These are phyloP conservation scores for Listronotus bonariensis DNA, from an alignment of 1,140 invertebrate genomes.

Conservation along the genomic window DNA sequence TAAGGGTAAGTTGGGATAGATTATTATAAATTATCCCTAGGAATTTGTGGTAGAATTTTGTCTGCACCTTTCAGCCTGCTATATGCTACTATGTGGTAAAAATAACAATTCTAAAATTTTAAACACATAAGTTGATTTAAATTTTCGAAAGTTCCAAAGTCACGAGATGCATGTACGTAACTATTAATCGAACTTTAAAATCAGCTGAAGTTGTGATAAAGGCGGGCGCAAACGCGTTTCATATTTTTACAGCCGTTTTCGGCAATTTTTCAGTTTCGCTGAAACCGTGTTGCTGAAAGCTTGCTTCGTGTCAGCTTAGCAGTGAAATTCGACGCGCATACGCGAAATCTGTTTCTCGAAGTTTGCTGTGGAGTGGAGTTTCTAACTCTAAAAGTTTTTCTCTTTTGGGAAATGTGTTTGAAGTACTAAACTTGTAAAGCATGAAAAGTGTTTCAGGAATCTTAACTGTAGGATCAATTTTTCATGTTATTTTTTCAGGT, in stretches of 20 bases:
- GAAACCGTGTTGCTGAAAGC: constrained; percentile 6
- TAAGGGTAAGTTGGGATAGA: too few species aligned
- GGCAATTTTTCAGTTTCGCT: constrained; percentile 26
- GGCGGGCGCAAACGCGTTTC: constrained; percentile 30
- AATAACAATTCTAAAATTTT: too few species aligned
- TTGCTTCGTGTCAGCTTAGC: not conserved
- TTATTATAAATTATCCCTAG: too few species aligned
- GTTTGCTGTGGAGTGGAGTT: constrained; percentile 10
- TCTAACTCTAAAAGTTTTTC: not conserved
- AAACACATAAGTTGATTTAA: not conserved
- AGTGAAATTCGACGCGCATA: not conserved
- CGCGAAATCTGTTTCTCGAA: not conserved
- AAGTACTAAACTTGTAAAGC: constrained; percentile 1
- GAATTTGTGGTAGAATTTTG: too few species aligned
- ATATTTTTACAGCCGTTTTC: constrained; percentile 26
- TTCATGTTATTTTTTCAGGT: constrained; percentile 15
- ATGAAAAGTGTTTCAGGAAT: constrained; percentile 14
- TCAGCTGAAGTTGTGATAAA: constrained; percentile 14
- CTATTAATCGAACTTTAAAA: constrained; percentile 15
- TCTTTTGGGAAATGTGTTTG: constrained; percentile 1
- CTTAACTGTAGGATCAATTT: constrained; percentile 9
- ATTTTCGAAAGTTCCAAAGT: not conserved
- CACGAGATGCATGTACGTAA: constrained; percentile 3
- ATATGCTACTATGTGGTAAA: too few species aligned
- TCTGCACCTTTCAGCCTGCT: too few species aligned